Conservation (phyloP, 2,888 invertebrate genomes). For the Andrena flavipes region DNA sequence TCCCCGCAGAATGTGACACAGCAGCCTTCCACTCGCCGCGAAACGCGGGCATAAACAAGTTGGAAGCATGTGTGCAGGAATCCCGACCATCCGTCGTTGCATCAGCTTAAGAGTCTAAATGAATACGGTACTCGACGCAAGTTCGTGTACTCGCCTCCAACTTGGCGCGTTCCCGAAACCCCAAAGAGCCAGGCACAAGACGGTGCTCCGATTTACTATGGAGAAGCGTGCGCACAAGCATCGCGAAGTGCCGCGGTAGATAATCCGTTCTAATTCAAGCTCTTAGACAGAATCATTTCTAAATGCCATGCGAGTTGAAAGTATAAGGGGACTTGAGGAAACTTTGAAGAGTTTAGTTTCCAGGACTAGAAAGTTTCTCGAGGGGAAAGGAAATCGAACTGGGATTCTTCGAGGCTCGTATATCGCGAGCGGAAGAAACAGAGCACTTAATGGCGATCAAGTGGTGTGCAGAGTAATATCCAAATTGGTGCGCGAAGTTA, state of each 20-base stretch:
- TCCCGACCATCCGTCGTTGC: conserved; percentile 19
- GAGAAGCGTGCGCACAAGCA: no score
- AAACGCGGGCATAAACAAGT: conserved; percentile 14
- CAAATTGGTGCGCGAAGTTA: not conserved
- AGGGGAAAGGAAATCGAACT: not conserved
- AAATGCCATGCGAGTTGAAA: not conserved
- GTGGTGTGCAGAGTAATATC: not conserved
- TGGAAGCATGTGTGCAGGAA: conserved; percentile 25
- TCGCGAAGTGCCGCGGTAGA: not conserved
- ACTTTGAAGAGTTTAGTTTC: not conserved
- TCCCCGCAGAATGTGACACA: not conserved
- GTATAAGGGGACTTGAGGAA: not conserved
- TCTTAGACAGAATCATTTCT: not conserved
- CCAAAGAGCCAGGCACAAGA: conserved; percentile 5
- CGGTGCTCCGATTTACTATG: not conserved
- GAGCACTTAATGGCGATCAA: not conserved
- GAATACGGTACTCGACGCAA: conserved; percentile 40
- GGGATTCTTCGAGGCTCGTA: not conserved
- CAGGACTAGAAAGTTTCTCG: not conserved
- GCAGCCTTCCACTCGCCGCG: not conserved
- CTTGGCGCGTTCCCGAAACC: conserved; percentile 25
- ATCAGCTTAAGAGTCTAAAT: conserved; percentile 31
- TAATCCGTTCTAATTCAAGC: conserved; percentile 12
- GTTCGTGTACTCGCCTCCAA: conserved; percentile 31
- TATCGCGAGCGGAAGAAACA: not conserved